Percentiles rank a stretch among this genome's conserved stretches.
Conservation (phyloP, 2,113 vertebrate species). For the Micromys minutus region DNA sequence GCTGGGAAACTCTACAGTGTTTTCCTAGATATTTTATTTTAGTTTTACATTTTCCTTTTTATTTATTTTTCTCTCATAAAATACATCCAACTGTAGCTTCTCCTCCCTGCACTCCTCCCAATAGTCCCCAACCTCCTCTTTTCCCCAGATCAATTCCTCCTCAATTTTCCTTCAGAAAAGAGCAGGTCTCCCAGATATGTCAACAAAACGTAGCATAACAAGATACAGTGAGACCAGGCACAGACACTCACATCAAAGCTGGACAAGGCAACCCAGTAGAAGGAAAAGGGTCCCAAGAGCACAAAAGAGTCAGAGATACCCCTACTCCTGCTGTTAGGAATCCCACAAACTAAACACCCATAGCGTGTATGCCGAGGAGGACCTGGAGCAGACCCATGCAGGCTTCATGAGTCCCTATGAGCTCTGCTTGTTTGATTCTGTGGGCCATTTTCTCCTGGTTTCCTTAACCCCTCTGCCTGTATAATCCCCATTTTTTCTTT, state of each 20-base stretch:
- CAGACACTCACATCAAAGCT: neutral
- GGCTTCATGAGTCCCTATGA: neutral
- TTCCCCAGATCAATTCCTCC: neutral
- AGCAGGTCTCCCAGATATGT: neutral
- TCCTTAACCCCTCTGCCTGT: neutral
- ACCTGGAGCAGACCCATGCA: neutral
- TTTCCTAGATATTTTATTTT: neutral
- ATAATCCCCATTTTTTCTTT: neutral
- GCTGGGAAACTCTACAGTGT: constrained; percentile 31
- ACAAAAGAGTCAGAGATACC: neutral
- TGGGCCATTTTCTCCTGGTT: neutral
- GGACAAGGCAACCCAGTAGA: neutral
- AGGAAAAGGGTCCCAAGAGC: neutral
- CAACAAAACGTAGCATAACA: neutral
- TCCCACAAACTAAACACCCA: neutral
- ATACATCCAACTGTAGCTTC: neutral
- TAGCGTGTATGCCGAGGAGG: neutral
- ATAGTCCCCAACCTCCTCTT: neutral
- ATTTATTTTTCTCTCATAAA: neutral
- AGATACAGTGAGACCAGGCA: neutral
- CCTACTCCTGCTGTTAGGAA: neutral
- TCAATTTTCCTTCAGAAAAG: neutral
- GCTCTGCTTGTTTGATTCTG: neutral
- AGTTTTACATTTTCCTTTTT: neutral
- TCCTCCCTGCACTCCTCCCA: neutral